Evolutionary conservation across 2,888 invertebrate genomes (phyloP).

Genomic region (Diloba caeruleocephala): DNA sequence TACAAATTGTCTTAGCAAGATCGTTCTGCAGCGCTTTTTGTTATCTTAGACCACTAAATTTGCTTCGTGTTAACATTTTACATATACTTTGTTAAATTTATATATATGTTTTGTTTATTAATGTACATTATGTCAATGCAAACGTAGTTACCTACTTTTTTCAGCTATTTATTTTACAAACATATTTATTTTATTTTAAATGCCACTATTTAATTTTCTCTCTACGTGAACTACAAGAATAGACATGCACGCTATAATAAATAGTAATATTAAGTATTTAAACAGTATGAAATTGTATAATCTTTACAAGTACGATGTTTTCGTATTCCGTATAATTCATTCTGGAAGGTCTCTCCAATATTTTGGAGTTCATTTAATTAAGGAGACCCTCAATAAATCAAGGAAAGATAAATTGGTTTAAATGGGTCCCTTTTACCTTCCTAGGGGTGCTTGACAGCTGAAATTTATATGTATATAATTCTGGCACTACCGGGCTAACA

Average conservation of each 20-base stretch:
- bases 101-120: constrained; percentile 5
- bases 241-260: constrained; percentile 41
- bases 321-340: constrained; percentile 53
- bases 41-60: no score
- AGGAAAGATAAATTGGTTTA: constrained; percentile 72
- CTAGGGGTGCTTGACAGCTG: constrained; percentile 38
- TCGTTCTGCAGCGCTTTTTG: no score
- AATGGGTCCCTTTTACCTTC: constrained; percentile 58
- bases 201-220: constrained; percentile 36
- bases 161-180: constrained; percentile 36
- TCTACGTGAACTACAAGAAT: constrained; percentile 37
- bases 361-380: constrained; percentile 66
- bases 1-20: no score
- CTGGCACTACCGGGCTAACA: constrained; percentile 4
- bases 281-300: constrained; percentile 20
- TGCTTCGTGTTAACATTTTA: constrained; percentile 2
- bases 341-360: constrained; percentile 70
- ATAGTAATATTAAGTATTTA: constrained; percentile 15
- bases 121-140: constrained; percentile 32
- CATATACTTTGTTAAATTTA: not conserved
- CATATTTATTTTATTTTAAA: constrained; percentile 39
- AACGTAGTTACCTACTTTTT: constrained; percentile 35
- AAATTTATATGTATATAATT: constrained; percentile 48
- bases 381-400: constrained; percentile 59
- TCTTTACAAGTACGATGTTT: constrained; percentile 46